A percentile compares a stretch with the other conserved stretches of the same genome.
phyloP scores from a whole-genome alignment of 2,888 invertebrate genomes.

The Arctia plantaginis region DNA sequence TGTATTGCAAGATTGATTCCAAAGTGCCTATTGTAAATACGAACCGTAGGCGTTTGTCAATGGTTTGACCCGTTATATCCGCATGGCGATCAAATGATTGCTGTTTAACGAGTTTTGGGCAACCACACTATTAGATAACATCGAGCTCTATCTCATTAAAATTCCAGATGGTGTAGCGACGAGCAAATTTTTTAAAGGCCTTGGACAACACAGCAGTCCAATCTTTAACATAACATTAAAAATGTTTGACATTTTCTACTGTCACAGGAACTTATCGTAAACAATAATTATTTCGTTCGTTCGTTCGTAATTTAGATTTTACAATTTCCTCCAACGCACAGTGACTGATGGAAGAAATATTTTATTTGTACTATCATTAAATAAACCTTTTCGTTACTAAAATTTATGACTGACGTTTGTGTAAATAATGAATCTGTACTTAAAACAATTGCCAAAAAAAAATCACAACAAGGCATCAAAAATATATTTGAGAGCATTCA shows the following conservation, averaged over 20 bases:
- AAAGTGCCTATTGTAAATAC: slow-evolving; percentile 26
- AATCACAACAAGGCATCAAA: too few species aligned
- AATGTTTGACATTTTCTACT: background rate
- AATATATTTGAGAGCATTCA: too few species aligned
- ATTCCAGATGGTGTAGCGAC: slow-evolving; percentile 32
- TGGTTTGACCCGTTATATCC: slow-evolving; percentile 62
- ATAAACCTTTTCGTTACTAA: too few species aligned
- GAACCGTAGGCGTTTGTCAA: slow-evolving; percentile 56
- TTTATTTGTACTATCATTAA: too few species aligned
- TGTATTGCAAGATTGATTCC: background rate
- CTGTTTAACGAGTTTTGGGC: slow-evolving; percentile 40
- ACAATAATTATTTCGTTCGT: too few species aligned
- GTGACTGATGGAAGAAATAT: too few species aligned
- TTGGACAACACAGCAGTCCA: slow-evolving; percentile 1
- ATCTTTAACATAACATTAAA: background rate
- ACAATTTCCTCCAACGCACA: too few species aligned
- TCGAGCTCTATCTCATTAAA: slow-evolving; percentile 41
- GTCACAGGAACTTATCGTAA: background rate
- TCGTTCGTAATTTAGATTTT: too few species aligned
- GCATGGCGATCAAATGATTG: slow-evolving; percentile 46
- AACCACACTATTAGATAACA: slow-evolving; percentile 45
- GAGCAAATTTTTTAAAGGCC: slow-evolving; percentile 5
- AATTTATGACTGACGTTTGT: too few species aligned
- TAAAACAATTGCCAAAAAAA: too few species aligned
- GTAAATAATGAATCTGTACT: too few species aligned